phyloP scores from a whole-genome alignment of 1,140 invertebrate species.

The Argopecten irradians region DNA sequence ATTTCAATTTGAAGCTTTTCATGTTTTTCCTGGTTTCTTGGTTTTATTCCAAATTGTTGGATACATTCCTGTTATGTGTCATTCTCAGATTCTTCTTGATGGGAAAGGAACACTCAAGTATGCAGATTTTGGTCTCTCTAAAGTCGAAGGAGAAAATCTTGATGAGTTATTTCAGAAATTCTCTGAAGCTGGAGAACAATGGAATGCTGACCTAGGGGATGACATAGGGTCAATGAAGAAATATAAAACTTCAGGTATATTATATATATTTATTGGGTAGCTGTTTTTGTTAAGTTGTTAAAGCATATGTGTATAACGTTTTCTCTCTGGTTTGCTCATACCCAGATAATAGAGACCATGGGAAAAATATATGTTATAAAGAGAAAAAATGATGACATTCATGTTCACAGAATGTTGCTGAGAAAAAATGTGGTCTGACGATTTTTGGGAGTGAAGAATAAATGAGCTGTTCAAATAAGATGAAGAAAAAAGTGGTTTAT shows the following conservation, averaged over 20 bases:
- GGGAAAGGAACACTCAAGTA: constrained; percentile 74
- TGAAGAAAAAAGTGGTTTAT: no score
- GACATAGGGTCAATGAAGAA: constrained; percentile 58
- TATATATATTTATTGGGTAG: background rate
- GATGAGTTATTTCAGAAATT: constrained; percentile 75
- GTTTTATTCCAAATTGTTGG: no score
- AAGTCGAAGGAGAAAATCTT: constrained; percentile 76
- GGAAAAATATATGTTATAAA: no score
- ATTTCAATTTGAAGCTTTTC: no score
- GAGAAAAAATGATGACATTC: no score
- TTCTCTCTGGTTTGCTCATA: no score
- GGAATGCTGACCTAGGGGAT: constrained; percentile 61
- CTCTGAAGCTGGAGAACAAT: constrained; percentile 71
- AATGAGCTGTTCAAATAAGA: background rate
- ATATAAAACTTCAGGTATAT: constrained; percentile 58
- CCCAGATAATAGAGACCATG: no score
- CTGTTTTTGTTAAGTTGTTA: background rate
- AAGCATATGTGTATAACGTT: no score
- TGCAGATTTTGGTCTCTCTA: constrained; percentile 75
- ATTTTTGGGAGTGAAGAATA: background rate
- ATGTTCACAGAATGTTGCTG: no score
- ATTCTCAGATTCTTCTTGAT: constrained; percentile 74
- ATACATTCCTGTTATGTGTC: no score
- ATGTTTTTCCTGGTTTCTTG: no score
- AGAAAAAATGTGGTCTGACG: no score